These are phyloP conservation scores for Heliconius erato DNA, from an alignment of 2,888 invertebrate genomes.

Conservation along the genomic window DNA sequence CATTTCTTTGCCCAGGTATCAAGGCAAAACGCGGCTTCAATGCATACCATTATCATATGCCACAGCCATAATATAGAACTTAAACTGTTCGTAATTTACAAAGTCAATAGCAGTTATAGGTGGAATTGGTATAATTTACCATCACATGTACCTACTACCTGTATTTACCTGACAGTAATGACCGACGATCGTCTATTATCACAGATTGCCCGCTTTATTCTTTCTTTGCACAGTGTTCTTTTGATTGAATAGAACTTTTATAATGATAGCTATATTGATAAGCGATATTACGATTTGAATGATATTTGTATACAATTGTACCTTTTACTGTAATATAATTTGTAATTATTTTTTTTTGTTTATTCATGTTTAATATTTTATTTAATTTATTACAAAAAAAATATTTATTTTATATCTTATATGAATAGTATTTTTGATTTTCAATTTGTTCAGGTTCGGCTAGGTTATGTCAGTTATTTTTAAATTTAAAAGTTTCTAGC, in stretches of 20 bases:
- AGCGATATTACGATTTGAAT: background rate
- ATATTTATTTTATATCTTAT: too few species aligned
- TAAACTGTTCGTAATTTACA: conserved; percentile 39
- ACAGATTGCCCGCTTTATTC: conserved; percentile 46
- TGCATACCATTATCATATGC: background rate
- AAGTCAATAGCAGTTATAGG: conserved; percentile 40
- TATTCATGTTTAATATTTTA: too few species aligned
- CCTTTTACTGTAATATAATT: too few species aligned
- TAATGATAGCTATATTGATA: conserved; percentile 11
- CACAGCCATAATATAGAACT: conserved; percentile 39
- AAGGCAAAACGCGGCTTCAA: too few species aligned
- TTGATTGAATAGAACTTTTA: conserved; percentile 16
- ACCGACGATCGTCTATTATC: conserved; percentile 47
- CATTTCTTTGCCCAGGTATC: too few species aligned
- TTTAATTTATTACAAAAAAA: too few species aligned
- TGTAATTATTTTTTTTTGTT: too few species aligned
- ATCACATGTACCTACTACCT: conserved; percentile 13
- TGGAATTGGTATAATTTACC: conserved; percentile 47
- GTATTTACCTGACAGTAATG: conserved; percentile 50
- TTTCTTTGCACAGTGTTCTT: conserved; percentile 36
- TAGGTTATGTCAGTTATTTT: too few species aligned
- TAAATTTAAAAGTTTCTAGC: too few species aligned
- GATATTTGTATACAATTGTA: background rate
- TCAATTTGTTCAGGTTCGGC: too few species aligned
- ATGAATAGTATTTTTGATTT: too few species aligned